Evolutionary conservation across 2,888 invertebrate genomes (phyloP), one percentile per base, ranked within the genome.

Genomic region (Bugula neritina): DNA sequence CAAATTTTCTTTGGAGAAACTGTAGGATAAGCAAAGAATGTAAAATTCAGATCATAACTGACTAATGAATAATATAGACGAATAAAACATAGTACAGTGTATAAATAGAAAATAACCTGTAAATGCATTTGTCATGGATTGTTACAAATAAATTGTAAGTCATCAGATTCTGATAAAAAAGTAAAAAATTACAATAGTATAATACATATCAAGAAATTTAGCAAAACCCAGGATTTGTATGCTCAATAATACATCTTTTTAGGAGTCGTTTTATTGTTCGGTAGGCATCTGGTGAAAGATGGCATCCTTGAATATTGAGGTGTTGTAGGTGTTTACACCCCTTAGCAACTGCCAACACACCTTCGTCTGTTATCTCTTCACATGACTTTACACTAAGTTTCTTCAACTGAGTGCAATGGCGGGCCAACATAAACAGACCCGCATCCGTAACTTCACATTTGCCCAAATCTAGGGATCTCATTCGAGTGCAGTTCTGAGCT

Each of bases 371-470:
- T 35, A 95, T 89, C 78, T 93, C 88, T 86, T 94, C 94, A 86
- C 95, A 95, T 79, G 92, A 93, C 79, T 93, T 89, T 72, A 95
- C 86, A 75, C 93, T 93, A 71, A 95, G 86, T 84, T 94, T 94
- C 84, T 92, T 92, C 72, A 95, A 86, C 82, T 94, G 94, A 0
- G 93, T 92, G 75, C 82, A 81, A 74, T 80, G 76, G 77, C 93
- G 91, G 0, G 94, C 93, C 1, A 95, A 87, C 2, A 92, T 91
- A 80, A 91, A 88, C 71, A 95, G 86, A 0, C 94, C 94, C 34
- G 91, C 90, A 84, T 95, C 94, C 35, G 93, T 93, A 0, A 95
- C 91, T 85, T 94, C 94, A 84, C 94, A 94, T 81, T 94, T 94
- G 5, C 95, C 94, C 70, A 94, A 89, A 81, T 95, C 95, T 10